These are phyloP conservation scores for Zoanthus sansibaricus DNA, from an alignment of 92 coral and sea anemone genomes.

Conservation along the genomic window DNA sequence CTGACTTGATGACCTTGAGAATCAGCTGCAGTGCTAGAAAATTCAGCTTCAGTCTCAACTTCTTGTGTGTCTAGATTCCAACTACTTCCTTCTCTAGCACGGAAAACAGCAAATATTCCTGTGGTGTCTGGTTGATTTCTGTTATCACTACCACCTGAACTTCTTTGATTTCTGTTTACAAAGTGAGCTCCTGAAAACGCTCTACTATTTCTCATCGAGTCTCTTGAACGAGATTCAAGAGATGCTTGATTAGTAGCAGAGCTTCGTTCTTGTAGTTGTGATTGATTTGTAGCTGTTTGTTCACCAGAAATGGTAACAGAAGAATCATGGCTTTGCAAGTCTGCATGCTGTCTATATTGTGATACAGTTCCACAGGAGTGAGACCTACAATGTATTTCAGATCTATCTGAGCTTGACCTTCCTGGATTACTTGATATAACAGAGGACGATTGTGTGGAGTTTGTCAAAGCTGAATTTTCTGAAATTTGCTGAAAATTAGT, in stretches of 20 bases:
- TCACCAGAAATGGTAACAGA: not conserved
- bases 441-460: not conserved
- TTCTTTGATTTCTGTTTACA: not conserved
- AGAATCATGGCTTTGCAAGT: not conserved
- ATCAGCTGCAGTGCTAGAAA: slow-evolving; percentile 44
- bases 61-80: slow-evolving; percentile 80
- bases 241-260: not conserved
- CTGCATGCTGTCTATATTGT: not conserved
- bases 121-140: slow-evolving; percentile 54
- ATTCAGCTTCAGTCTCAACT: slow-evolving; percentile 56
- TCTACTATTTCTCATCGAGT: not conserved
- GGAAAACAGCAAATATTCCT: slow-evolving; percentile 84
- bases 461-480: not conserved
- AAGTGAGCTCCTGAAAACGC: not conserved
- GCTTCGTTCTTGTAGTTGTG: not conserved
- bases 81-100: slow-evolving; percentile 72
- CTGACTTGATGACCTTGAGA: slow-evolving; percentile 21
- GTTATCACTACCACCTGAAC: not conserved
- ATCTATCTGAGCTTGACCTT: not conserved
- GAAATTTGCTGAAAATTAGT: not conserved
- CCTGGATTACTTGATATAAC: not conserved
- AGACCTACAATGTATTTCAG: not conserved
- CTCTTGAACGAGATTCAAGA: not conserved
- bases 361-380: not conserved
- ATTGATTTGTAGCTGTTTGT: not conserved